Evolutionary conservation across 2,888 invertebrate species (phyloP).

Genomic region (Diarsia rubi): DNA sequence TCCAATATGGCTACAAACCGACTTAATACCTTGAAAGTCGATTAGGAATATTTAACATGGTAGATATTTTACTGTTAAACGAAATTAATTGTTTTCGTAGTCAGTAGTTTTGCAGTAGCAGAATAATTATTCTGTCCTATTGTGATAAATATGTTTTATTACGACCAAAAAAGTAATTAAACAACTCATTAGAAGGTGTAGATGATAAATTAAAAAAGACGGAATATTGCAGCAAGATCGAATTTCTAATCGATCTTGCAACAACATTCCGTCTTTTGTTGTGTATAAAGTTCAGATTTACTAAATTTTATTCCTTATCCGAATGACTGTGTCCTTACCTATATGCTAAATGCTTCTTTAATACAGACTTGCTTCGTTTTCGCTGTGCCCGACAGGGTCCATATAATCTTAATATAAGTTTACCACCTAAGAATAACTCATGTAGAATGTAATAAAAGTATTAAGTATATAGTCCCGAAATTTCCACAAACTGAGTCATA

Average conservation of each 20-base stretch:
- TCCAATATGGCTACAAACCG: slow-evolving; percentile 44
- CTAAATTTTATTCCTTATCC: neutral
- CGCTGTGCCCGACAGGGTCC: too few species aligned
- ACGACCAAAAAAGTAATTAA: neutral
- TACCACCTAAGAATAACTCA: too few species aligned
- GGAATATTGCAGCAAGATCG: neutral
- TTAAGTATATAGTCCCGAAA: too few species aligned
- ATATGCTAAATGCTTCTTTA: neutral
- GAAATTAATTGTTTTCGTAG: slow-evolving; percentile 44
- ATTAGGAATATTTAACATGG: slow-evolving; percentile 36
- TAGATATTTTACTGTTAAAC: slow-evolving; percentile 24
- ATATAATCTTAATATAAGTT: too few species aligned
- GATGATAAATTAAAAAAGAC: slow-evolving; percentile 3
- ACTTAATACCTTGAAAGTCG: slow-evolving; percentile 39
- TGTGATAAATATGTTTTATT: slow-evolving; percentile 20
- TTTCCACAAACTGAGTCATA: neutral
- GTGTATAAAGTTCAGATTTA: neutral
- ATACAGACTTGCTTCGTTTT: too few species aligned
- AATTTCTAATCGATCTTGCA: too few species aligned
- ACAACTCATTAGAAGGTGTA: neutral
- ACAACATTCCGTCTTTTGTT: too few species aligned
- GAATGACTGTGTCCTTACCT: neutral
- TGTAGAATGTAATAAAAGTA: too few species aligned
- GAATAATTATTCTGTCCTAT: slow-evolving; percentile 28
- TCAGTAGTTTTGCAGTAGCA: slow-evolving; percentile 1